phyloP scores from a whole-genome alignment of 2,113 vertebrate genomes.

The Orycteropus afer region DNA sequence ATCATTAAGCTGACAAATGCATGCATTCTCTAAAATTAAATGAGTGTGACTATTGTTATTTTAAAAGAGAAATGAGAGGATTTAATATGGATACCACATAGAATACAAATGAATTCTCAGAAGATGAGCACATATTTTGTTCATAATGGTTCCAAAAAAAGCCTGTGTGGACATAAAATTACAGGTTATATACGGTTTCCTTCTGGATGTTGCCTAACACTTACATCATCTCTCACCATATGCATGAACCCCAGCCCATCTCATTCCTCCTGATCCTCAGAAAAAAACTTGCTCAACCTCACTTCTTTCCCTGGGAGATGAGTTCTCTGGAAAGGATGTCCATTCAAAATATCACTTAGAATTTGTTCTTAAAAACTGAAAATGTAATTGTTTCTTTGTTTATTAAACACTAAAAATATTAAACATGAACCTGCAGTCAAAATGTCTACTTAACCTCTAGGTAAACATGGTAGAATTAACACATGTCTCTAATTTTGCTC shows the following conservation, averaged over 20 bases:
- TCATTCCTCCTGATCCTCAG: not conserved
- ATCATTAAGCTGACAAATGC: not conserved
- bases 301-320: not conserved
- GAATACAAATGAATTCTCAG: not conserved
- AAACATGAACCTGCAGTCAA: not conserved
- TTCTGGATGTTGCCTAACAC: not conserved
- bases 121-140: not conserved
- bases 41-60: not conserved
- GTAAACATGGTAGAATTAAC: not conserved
- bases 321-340: not conserved
- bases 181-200: not conserved
- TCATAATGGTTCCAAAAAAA: not conserved
- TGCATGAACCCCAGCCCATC: not conserved
- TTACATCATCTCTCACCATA: not conserved
- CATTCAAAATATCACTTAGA: not conserved
- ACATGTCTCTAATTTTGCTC: not conserved
- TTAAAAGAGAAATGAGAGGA: slow-evolving; percentile 1
- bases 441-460: not conserved
- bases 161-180: not conserved
- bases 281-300: not conserved
- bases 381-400: not conserved
- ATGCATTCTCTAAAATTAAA: slow-evolving; percentile 48
- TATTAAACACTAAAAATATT: slow-evolving; percentile 3
- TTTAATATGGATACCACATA: not conserved
- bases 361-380: slow-evolving; percentile 13